Evolutionary conservation across 2,888 invertebrate genomes (phyloP), one percentile per base, ranked within the genome.

Genomic region (Sarcophaga caerulescens): DNA sequence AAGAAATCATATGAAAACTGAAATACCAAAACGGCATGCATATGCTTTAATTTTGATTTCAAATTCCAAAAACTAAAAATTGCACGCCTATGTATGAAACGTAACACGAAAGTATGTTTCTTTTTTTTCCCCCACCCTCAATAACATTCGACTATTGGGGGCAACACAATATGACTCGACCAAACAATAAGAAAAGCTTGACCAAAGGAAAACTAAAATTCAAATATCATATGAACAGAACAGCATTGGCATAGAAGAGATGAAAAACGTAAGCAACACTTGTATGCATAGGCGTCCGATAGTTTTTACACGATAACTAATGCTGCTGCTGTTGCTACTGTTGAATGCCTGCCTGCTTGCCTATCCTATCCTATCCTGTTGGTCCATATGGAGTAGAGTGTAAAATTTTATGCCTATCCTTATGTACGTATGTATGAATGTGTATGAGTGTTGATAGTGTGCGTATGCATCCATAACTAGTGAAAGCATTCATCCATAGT

Each of bases 401-500:
- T 52, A 25, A 25, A 5, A 17, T 81, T 10, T 47, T 19, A 17
- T 73, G 66, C 69, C 2, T 70, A 14, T 23, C n/a, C 4, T 12
- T 45, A 17, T 35, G 25, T 66, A n/a, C n/a, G 35, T 14, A 0
- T 63, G 19, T 71, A 17, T 70, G 57, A 60, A 3, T 68, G 17
- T 14, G 59, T 65, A 6, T 83, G n/a, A 59, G 19, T 21, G 52
- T 66, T 52, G 52, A 52, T 52, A 52, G 52, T 52, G 17, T 52
- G 17, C 52, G 52, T 52, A 14, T 70, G 45, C 35, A 23, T 19
- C 3, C 44, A 65, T 71, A 60, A 78, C 78, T 63, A 59, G 59
- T 59, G 59, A 19, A 69, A 44, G 45, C 79, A 79, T 84, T 84
- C 79, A 74, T 79, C 74, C 79, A 79, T 84, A 70, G 19, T 84